Base-by-base conservation (phyloP, 2,888 invertebrate genomes). In the Nomada goodeniana region DNA sequence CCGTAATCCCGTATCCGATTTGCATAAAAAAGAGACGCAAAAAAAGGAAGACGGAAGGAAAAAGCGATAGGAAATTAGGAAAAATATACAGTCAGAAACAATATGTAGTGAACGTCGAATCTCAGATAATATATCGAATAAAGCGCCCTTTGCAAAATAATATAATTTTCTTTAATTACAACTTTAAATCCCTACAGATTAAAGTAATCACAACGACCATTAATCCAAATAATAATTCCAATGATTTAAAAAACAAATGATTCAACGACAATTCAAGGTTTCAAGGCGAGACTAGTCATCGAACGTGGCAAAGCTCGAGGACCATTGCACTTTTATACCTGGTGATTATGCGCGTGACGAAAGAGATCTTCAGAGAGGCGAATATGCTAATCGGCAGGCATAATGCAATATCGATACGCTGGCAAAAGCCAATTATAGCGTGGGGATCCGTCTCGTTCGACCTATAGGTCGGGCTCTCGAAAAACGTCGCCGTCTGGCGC, bases 361-460 rank as follows among this genome's bases (percentile, higher is more conserved):
- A 93, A 91, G 90, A 91, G 93, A 93, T 93, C 91, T 91, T 91
- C 90, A 89, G 72, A 72, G 80, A 79, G 86, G 88, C 84, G 85
- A 90, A 88, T 92, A 93, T 93, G 93, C 90, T 91, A 92, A 92
- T 93, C 86, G 80, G 82, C 90, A 87, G 88, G 86, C 89, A 88
- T 89, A 91, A 90, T 89, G 88, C 86, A 87, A 87, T 87, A 69
- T 87, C 90, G 89, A 91, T 87, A 86, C 88, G 84, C 83, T 84
- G 83, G 72, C 83, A 85, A 92, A 93, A 93, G 91, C 93, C 93
- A 93, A 93, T 93, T 93, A 93, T 91, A 90, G 88, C 89, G 89
- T 89, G 90, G 91, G 92, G 90, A 84, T 87, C 87, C n/a, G 61
- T 75, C 70, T 36, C 53, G 44, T 80, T 61, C 65, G 65, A 52